phyloP scores from a whole-genome alignment of 2,888 invertebrate genomes.

The Diaprepes abbreviatus region DNA sequence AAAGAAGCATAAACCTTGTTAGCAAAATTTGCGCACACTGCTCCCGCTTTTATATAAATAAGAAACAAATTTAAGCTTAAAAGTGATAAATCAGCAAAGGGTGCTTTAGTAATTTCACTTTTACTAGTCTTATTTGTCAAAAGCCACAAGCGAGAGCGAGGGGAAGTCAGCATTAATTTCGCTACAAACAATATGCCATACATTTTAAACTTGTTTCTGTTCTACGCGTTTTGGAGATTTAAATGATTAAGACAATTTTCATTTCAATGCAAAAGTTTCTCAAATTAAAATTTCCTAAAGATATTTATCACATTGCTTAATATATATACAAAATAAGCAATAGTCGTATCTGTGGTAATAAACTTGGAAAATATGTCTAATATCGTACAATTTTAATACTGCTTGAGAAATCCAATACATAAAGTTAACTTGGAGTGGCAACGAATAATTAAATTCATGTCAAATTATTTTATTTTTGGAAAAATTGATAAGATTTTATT shows the following conservation, averaged over 20 bases:
- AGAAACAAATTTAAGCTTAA: conserved; percentile 1
- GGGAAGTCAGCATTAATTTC: conserved; percentile 15
- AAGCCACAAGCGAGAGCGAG: conserved; percentile 5
- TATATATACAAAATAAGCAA: too few relatives aligned
- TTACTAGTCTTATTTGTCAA: conserved; percentile 15
- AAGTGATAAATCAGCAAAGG: conserved; percentile 13
- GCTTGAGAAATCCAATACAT: too few relatives aligned
- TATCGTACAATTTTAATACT: too few relatives aligned
- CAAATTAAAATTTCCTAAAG: too few relatives aligned
- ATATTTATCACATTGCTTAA: too few relatives aligned
- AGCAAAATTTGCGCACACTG: neutral
- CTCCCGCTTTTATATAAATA: neutral
- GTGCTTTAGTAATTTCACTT: conserved; percentile 9
- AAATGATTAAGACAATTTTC: neutral
- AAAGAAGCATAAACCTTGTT: too few relatives aligned
- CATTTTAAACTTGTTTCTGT: neutral
- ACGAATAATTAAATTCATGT: too few relatives aligned
- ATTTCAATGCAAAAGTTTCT: neutral
- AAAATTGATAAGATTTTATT: too few relatives aligned
- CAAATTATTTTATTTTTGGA: too few relatives aligned
- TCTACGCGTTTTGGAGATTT: conserved; percentile 1
- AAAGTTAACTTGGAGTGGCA: too few relatives aligned
- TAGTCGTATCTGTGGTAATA: too few relatives aligned
- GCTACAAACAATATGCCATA: conserved; percentile 10
- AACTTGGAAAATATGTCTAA: too few relatives aligned